Percentiles rank a stretch among this genome's conserved stretches.
Evolutionary conservation across 2,797 vertebrate species (phyloP).

Genomic region (Cuniculus paca): DNA sequence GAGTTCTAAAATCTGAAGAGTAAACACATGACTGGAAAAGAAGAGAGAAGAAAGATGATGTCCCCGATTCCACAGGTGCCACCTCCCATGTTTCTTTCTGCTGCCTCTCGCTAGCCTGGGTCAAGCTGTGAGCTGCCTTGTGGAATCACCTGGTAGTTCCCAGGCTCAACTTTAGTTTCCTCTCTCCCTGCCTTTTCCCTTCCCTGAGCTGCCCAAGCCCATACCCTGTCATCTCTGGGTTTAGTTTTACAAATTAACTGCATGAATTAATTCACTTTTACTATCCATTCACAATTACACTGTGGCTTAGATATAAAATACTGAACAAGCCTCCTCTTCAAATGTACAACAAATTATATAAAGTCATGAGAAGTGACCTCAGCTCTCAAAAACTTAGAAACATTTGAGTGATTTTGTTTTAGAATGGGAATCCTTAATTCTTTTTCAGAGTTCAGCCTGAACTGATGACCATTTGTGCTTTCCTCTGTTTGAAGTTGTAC

Average conservation of each 20-base stretch:
- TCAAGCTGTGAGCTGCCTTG: not conserved
- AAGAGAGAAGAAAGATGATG: not conserved
- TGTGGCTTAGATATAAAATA: slow-evolving; percentile 32
- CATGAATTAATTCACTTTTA: not conserved
- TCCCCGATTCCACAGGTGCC: no score
- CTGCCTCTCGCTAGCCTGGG: not conserved
- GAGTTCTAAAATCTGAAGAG: not conserved
- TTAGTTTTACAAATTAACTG: slow-evolving; percentile 16
- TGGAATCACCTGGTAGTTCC: not conserved
- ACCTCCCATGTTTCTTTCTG: not conserved
- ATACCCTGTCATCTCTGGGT: not conserved
- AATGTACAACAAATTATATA: slow-evolving; percentile 45
- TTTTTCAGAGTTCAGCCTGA: slow-evolving; percentile 55
- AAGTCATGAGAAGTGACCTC: slow-evolving; percentile 57
- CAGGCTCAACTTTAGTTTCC: not conserved
- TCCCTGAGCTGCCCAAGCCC: not conserved
- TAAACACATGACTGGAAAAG: not conserved
- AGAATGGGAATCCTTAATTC: slow-evolving; percentile 25
- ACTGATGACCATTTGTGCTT: slow-evolving; percentile 58
- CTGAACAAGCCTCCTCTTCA: not conserved
- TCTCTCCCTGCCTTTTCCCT: not conserved
- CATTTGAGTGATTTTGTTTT: slow-evolving; percentile 54
- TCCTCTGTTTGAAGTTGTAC: slow-evolving; percentile 48
- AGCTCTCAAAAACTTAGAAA: slow-evolving; percentile 62
- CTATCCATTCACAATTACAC: not conserved